phyloP scores from a whole-genome alignment of 2,797 vertebrate genomes.

The Holocentrus rufus region DNA sequence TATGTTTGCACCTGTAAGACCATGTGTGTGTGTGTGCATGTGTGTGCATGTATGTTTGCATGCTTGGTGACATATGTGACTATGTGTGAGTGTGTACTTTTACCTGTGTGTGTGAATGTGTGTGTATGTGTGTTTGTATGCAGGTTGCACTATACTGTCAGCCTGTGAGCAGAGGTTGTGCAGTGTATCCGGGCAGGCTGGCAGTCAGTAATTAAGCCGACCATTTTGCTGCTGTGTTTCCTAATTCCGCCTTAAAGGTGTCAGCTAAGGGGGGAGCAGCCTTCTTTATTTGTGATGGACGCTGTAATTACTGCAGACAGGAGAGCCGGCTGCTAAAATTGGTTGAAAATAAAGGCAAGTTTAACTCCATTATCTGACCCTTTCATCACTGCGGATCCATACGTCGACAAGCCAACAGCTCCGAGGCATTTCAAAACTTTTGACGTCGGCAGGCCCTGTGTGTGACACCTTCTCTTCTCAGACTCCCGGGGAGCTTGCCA shows the following conservation, averaged over 20 bases:
- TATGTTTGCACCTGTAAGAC: no score
- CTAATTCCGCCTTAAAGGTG: constrained; percentile 63
- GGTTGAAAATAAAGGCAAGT: constrained; percentile 26
- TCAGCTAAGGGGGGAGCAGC: constrained; percentile 48
- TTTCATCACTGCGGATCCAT: constrained; percentile 12
- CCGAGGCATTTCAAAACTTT: neutral
- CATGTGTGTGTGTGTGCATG: no score
- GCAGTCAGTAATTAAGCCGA: constrained; percentile 74
- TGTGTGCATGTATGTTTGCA: no score
- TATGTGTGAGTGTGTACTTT: no score
- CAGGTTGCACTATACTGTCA: neutral
- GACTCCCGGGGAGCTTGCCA: constrained; percentile 5
- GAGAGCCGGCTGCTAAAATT: constrained; percentile 28
- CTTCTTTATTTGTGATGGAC: constrained; percentile 57
- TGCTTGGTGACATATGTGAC: no score
- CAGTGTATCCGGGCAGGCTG: constrained; percentile 43
- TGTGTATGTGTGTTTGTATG: constrained; percentile 19
- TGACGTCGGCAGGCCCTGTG: constrained; percentile 4
- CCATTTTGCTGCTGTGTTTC: constrained; percentile 58
- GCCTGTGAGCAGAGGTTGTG: constrained; percentile 30
- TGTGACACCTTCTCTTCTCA: constrained; percentile 15
- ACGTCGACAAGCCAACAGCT: constrained; percentile 1
- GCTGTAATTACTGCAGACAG: constrained; percentile 67
- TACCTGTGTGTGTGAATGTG: constrained; percentile 1
- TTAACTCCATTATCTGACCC: constrained; percentile 11